phyloP scores from a whole-genome alignment of 2,113 vertebrate genomes.

The Oncorhynchus tshawytscha region DNA sequence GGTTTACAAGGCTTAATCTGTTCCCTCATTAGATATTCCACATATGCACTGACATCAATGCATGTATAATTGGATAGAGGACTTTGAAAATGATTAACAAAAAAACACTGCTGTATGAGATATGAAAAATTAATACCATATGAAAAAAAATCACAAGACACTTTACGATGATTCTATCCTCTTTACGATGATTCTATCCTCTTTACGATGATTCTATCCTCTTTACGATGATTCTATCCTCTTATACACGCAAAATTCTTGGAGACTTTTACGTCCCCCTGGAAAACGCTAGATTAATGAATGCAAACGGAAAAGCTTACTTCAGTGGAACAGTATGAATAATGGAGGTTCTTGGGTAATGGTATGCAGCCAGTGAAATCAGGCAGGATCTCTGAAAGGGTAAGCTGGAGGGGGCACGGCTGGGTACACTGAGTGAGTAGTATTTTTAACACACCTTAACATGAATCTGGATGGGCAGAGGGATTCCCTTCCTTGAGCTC shows the following conservation, averaged over 20 bases:
- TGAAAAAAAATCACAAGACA: too few species aligned
- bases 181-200: conserved; percentile 36
- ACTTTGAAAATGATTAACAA: too few species aligned
- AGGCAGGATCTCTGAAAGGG: conserved; percentile 20
- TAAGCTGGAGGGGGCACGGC: not conserved
- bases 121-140: too few species aligned
- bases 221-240: conserved; percentile 36
- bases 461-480: conserved; percentile 81
- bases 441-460: conserved; percentile 74
- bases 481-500: conserved; percentile 89
- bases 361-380: conserved; percentile 53
- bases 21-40: too few species aligned
- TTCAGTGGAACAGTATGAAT: conserved; percentile 65
- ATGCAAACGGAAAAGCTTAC: conserved; percentile 69
- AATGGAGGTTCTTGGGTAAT: conserved; percentile 61
- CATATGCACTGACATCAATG: too few species aligned
- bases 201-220: not conserved
- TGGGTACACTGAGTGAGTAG: not conserved
- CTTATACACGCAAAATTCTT: conserved; percentile 53
- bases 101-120: too few species aligned
- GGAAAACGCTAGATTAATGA: conserved; percentile 64
- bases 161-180: too few species aligned
- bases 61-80: conserved; percentile 11
- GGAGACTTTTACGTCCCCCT: conserved; percentile 51
- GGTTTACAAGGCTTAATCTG: too few species aligned